Evolutionary conservation across 2,888 invertebrate genomes (phyloP).

Genomic region (Kryphioiulus occultus): DNA sequence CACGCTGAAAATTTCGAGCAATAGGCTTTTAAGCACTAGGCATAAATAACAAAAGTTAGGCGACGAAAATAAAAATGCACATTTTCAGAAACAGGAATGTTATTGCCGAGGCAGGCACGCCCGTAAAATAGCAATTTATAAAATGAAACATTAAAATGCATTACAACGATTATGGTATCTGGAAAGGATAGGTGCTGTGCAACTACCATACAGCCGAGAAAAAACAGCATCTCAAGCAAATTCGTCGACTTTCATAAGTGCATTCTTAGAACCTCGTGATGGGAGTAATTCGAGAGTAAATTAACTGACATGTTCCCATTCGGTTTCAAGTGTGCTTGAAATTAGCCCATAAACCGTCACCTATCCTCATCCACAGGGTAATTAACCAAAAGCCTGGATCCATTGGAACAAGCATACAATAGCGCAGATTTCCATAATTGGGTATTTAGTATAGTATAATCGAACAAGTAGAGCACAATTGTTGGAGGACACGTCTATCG

Average conservation of each 20-base stretch:
- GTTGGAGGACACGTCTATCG: too few relatives aligned
- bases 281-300: not conserved
- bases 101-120: not conserved
- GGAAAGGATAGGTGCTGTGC: not conserved
- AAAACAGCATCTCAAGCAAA: not conserved
- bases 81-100: not conserved
- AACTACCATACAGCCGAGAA: not conserved
- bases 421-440: too few relatives aligned
- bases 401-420: not conserved
- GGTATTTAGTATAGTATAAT: too few relatives aligned
- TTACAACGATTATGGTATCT: not conserved
- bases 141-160: conserved; percentile 27
- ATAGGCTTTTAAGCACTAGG: not conserved
- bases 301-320: not conserved
- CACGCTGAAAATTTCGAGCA: not conserved
- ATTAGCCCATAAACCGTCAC: not conserved
- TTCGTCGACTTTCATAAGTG: not conserved
- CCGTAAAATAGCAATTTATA: not conserved
- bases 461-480: too few relatives aligned
- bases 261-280: not conserved
- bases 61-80: not conserved
- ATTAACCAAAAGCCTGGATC: not conserved
- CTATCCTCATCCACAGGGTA: not conserved
- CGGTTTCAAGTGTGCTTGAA: not conserved
- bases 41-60: conserved; percentile 11